Evolutionary conservation across 2,888 invertebrate species (phyloP).

Genomic region (Steinernema hermaphroditum): DNA sequence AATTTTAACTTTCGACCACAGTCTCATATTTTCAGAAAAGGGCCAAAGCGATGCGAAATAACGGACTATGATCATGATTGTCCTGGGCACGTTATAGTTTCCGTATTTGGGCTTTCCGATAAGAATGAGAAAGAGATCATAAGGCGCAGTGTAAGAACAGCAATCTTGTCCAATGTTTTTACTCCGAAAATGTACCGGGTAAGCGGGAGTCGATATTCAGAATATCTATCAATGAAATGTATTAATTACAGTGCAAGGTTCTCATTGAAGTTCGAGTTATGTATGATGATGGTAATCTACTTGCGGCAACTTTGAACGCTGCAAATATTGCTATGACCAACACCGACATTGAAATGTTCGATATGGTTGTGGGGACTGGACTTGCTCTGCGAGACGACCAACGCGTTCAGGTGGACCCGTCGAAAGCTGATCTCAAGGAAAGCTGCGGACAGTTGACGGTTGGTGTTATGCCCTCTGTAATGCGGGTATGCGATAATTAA

Average conservation of each 20-base stretch:
- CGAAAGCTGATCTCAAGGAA: neutral
- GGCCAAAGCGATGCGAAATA: neutral
- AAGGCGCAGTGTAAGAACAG: neutral
- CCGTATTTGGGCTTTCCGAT: too few relatives aligned
- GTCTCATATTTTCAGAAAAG: neutral
- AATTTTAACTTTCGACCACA: too few relatives aligned
- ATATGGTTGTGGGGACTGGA: neutral
- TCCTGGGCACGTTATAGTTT: neutral
- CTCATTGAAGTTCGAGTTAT: neutral
- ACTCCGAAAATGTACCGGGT: neutral
- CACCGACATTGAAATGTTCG: neutral
- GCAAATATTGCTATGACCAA: neutral
- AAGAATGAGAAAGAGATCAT: neutral
- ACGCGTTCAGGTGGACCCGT: neutral
- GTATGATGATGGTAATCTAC: neutral
- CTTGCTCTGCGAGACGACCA: neutral
- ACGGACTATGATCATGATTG: slow-evolving; percentile 1
- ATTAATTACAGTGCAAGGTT: neutral
- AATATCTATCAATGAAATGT: too few relatives aligned
- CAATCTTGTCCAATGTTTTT: neutral
- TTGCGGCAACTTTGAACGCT: neutral
- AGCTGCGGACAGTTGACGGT: neutral
- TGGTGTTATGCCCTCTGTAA: neutral
- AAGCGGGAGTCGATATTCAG: too few relatives aligned
- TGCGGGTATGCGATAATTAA: neutral